Percentiles rank a stretch among this genome's conserved stretches.
Evolutionary conservation across 2,797 vertebrate genomes (phyloP).

Genomic region (Semotilus atromaculatus): DNA sequence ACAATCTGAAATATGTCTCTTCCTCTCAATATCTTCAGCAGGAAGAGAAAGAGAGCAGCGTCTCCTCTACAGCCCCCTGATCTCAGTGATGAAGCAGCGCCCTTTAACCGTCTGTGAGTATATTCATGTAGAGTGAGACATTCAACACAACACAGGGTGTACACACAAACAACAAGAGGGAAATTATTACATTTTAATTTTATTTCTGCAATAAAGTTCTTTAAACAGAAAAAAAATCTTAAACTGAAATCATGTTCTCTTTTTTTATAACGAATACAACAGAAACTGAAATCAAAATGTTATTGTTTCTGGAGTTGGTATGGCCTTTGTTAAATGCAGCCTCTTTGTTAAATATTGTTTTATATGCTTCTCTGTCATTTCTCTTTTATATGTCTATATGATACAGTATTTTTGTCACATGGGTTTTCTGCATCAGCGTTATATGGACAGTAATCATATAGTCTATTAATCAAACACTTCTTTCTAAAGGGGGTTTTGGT

Average conservation of each 20-base stretch:
- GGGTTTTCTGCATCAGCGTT: too few species aligned
- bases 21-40: not conserved
- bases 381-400: too few species aligned
- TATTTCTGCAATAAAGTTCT: not conserved
- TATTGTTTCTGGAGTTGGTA: not conserved
- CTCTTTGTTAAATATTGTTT: not conserved
- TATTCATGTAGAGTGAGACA: not conserved
- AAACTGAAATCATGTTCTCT: not conserved
- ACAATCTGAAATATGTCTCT: not conserved
- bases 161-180: not conserved
- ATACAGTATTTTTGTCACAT: too few species aligned
- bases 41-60: slow-evolving; percentile 1
- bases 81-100: not conserved
- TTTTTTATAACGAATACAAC: not conserved
- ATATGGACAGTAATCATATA: not conserved
- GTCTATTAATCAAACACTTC: not conserved
- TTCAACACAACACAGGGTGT: not conserved
- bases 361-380: too few species aligned
- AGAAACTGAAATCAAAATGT: not conserved
- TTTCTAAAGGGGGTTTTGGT: not conserved
- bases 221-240: not conserved
- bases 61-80: not conserved
- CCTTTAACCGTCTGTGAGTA: not conserved
- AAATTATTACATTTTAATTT: not conserved
- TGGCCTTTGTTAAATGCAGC: too few species aligned